phyloP scores from a whole-genome alignment of 30 jellyfish, hydroid and myxozoan species.

The Mastigias papua region DNA sequence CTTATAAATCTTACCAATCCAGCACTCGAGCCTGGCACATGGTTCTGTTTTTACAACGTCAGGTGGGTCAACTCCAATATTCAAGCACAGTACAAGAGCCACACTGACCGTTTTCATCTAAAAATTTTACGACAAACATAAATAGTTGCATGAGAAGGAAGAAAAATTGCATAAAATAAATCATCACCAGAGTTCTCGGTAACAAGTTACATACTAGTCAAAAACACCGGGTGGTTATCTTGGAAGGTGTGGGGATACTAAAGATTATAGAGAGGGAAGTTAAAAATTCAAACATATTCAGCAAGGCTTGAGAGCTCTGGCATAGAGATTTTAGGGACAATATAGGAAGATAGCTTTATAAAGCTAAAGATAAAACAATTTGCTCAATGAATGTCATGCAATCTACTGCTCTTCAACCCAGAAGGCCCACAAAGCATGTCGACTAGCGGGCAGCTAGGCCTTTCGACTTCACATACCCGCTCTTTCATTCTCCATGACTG shows the following conservation, averaged over 20 bases:
- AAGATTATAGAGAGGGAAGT: neutral
- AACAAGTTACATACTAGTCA: neutral
- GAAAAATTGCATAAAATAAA: neutral
- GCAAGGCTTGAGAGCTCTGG: too few species aligned
- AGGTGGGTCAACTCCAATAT: conserved; percentile 98
- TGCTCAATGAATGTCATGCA: neutral
- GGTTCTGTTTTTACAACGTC: conserved; percentile 95
- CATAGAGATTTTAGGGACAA: too few species aligned
- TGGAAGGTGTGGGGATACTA: neutral
- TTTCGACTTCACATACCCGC: conserved; percentile 62
- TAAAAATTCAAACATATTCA: too few species aligned
- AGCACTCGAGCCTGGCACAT: conserved; percentile 97
- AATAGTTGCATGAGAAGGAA: neutral
- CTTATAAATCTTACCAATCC: conserved; percentile 99
- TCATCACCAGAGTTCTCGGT: neutral
- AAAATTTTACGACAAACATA: neutral
- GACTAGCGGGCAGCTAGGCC: conserved; percentile 1
- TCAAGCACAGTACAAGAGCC: conserved; percentile 88
- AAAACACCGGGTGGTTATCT: neutral
- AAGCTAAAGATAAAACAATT: too few species aligned
- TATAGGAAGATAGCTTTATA: too few species aligned
- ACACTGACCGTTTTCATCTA: conserved; percentile 97
- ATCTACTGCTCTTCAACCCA: neutral
- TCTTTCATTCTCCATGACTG: conserved; percentile 98
- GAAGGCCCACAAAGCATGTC: neutral